phyloP scores from a whole-genome alignment of 2,113 vertebrate genomes.

The Albula goreensis region DNA sequence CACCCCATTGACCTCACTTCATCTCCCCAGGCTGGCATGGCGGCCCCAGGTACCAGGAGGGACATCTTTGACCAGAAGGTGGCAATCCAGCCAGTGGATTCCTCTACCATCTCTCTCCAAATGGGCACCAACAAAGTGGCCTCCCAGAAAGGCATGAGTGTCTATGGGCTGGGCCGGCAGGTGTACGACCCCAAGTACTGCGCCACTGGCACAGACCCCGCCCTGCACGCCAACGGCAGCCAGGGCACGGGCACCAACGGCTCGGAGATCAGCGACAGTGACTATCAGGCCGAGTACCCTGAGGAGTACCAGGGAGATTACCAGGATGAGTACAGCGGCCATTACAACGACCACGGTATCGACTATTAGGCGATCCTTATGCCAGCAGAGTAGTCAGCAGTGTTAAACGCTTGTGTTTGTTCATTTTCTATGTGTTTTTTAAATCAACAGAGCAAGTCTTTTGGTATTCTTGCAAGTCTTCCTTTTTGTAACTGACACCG shows the following conservation, averaged over 20 bases:
- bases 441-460: constrained; percentile 24
- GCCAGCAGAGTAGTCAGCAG: not conserved
- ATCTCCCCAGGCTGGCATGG: constrained; percentile 77
- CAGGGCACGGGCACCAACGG: constrained; percentile 84
- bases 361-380: constrained; percentile 16
- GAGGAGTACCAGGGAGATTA: constrained; percentile 81
- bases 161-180: constrained; percentile 86
- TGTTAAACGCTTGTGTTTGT: not conserved
- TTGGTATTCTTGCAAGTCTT: constrained; percentile 19
- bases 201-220: constrained; percentile 74
- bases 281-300: constrained; percentile 83
- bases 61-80: constrained; percentile 87
- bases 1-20: not conserved
- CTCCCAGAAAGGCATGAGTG: constrained; percentile 86
- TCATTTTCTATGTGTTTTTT: not conserved
- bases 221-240: constrained; percentile 78
- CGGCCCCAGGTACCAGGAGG: constrained; percentile 82
- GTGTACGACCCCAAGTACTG: constrained; percentile 88
- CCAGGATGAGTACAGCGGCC: constrained; percentile 77
- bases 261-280: constrained; percentile 84
- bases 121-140: constrained; percentile 91
- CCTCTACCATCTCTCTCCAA: constrained; percentile 85
- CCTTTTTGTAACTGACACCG: not conserved
- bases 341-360: constrained; percentile 72
- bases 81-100: constrained; percentile 77